Evolutionary conservation across 2,797 vertebrate species (phyloP), one percentile per base, ranked within the genome.

Genomic region (Oreochromis grahami): DNA sequence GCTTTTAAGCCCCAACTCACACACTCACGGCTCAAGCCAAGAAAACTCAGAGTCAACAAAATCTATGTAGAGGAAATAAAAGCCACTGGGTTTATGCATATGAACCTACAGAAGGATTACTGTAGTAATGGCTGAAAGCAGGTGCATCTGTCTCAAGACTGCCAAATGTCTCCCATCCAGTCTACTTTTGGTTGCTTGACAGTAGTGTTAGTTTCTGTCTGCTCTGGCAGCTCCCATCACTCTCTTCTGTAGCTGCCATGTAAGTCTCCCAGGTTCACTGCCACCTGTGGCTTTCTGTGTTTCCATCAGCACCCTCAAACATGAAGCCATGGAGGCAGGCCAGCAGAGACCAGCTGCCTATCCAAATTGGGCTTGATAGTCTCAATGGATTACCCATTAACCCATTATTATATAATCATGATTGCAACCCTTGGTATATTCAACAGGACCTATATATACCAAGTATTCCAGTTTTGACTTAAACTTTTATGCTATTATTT

Each of bases 231-330:
- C 36, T 9, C 21, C 13, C 13, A 41, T 43, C 21, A 70, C 21
- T 70, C n/a, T 70, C 65, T 70, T 17, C 21, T 26, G 21, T 43
- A 24, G 36, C 41, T 72, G 41, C 68, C 68, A 72, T 70, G 41
- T 24, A 45, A 41, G 68, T 72, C 15, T 48, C 4, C 65, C 68
- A 72, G 38, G 24, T 48, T 45, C 6, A 45, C 41, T 70, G 41
- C 65, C 65, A 70, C 65, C 5, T 17, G 65, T 43, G 65, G 9
- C 65, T 29, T 70, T 45, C 38, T 29, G n/a, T 68, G 63, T 24
- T 24, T 36, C 63, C 13, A 41, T 43, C 36, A 43, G 63, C 63
- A 68, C 8, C 36, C 63, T 14, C n/a, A 9, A 24, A 68, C 36
- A 43, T 68, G 36, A 43, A 21, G 2, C 36, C 7, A 21, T 43